Percentiles rank a stretch among this genome's conserved stretches.
Conservation (phyloP, 2,888 invertebrate species). For the Herminia tarsipennalis region DNA sequence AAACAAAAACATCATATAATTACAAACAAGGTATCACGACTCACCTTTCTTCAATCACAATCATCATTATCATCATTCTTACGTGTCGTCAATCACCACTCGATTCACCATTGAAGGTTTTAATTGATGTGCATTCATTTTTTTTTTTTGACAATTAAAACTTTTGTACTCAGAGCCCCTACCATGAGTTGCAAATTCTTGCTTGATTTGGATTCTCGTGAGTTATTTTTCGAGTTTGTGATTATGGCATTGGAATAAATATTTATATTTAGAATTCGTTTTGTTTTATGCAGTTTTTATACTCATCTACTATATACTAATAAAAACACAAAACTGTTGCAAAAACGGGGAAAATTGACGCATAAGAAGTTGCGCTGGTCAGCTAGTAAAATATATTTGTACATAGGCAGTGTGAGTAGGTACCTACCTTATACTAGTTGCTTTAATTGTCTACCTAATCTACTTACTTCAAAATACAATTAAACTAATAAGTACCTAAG, state of each 20-base stretch:
- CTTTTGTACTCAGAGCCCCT: constrained; percentile 49
- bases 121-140: constrained; percentile 62
- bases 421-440: no score
- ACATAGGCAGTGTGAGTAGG: no score
- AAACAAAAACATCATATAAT: constrained; percentile 2
- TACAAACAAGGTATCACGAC: neutral
- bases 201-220: constrained; percentile 1
- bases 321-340: no score
- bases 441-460: no score
- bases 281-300: no score
- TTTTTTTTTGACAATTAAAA: constrained; percentile 48
- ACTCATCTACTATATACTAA: no score
- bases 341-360: no score
- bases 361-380: no score
- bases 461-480: no score
- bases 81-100: constrained; percentile 52
- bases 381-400: no score
- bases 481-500: no score
- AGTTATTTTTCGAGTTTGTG: constrained; percentile 6
- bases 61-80: constrained; percentile 30
- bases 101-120: constrained; percentile 57
- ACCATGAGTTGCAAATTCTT: constrained; percentile 46
- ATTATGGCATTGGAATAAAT: neutral
- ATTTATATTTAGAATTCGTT: neutral
- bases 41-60: constrained; percentile 1